Evolutionary conservation across 2,113 vertebrate species (phyloP).

Genomic region (Pachycephala philippinensis): DNA sequence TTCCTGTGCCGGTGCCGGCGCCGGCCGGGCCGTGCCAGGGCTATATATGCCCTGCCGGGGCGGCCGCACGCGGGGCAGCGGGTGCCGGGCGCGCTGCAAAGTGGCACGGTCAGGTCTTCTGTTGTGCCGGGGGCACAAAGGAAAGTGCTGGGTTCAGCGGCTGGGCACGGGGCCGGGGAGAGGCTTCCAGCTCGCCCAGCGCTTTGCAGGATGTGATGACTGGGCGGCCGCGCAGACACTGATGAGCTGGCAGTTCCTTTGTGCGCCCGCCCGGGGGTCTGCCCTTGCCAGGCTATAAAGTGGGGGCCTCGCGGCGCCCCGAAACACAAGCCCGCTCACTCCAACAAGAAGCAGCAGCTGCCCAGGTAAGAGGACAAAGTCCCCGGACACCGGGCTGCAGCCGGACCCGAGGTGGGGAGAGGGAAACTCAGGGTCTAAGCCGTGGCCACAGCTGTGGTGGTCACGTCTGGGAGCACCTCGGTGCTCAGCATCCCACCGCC

Average conservation of each 20-base stretch:
- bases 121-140: constrained; percentile 70
- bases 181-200: constrained; percentile 64
- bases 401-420: neutral
- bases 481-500: neutral
- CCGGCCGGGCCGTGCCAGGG: neutral
- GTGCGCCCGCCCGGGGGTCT: constrained; percentile 67
- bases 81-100: neutral
- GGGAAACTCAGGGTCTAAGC: neutral
- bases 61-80: neutral
- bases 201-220: constrained; percentile 77
- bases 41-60: constrained; percentile 12
- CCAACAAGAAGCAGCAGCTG: constrained; percentile 72
- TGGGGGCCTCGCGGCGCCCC: constrained; percentile 54
- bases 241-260: constrained; percentile 87
- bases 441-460: neutral
- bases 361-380: constrained; percentile 80
- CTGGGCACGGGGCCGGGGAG: constrained; percentile 36
- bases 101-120: constrained; percentile 75
- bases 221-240: constrained; percentile 71
- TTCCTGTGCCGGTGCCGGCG: neutral
- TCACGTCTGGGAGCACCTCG: rapidly evolving
- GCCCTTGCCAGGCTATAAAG: constrained; percentile 91
- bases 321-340: constrained; percentile 48
- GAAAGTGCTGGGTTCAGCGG: constrained; percentile 79
- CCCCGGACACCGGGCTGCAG: neutral